Evolutionary conservation across 2,888 invertebrate genomes (phyloP), one percentile per base, ranked within the genome.

Genomic region (Stenolophus ochropezus): DNA sequence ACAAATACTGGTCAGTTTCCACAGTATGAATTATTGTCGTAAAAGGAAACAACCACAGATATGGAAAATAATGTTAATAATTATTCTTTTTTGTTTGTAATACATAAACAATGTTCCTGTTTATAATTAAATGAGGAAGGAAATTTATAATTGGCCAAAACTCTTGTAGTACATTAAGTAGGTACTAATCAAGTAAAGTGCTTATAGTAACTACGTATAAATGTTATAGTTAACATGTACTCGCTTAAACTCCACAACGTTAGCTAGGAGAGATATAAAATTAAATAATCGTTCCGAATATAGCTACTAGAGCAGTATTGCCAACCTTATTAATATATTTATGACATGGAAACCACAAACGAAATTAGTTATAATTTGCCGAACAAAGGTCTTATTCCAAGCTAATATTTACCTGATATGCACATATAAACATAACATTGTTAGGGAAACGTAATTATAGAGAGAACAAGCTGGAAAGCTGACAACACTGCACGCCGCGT

Each of bases 361-460:
- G 25, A 14, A 61, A 25, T 61, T 61, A 61, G 25, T 14, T 61
- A 25, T 61, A 23, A 61, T 61, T 61, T 21, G 25, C 25, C 61
- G 23, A 8, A 53, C 18, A 56, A 11, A 58, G 61, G 25, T 25
- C 61, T 61, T 61, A 25, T 25, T 61, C 61, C 5, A 5, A 14
- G 21, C 14, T 61, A 61, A 25, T 61, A 61, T 25, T 61, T 61
- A 61, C 14, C 25, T 25, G 25, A 61, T 61, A 61, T 61, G 21
- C 61, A 4, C 11, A 14, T 61, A n/a, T 61, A 18, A 1, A 25
- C 61, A 21, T 61, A 61, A 61, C 25, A 61, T 61, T 20, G 61
- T 61, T 61, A 61, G 61, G n/a, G 21, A 61, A 61, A 61, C 25
- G n/a, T 61, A 25, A 61, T 61, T 61, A 61, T n/a, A 25, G 8